phyloP scores from a whole-genome alignment of 2,888 invertebrate genomes.

The Sarcophaga carnaria region DNA sequence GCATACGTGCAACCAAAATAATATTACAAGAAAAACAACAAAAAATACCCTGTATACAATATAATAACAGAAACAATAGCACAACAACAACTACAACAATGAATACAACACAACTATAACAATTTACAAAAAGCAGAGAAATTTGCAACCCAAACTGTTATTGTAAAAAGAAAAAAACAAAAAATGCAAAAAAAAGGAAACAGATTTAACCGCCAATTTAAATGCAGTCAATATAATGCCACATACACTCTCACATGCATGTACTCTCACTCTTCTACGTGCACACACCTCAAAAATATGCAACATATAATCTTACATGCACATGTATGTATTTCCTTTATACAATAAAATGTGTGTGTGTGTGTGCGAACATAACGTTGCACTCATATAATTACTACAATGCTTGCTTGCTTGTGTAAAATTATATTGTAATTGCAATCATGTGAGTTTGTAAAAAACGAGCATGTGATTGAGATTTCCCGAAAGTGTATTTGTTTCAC shows the following conservation, averaged over 20 bases:
- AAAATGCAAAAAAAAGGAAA: neutral
- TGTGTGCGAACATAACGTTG: conserved; percentile 9
- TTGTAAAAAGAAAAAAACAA: neutral
- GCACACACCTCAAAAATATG: neutral
- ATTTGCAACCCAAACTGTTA: conserved; percentile 29
- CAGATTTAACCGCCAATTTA: conserved; percentile 64
- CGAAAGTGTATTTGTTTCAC: conserved; percentile 28
- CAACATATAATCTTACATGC: too few species aligned
- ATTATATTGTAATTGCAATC: conserved; percentile 57
- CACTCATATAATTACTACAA: conserved; percentile 31
- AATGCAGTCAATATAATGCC: conserved; percentile 38
- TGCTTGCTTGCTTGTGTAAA: conserved; percentile 18
- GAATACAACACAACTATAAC: neutral
- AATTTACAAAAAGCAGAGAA: neutral
- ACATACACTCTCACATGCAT: conserved; percentile 7
- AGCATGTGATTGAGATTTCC: conserved; percentile 44
- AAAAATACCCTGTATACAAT: neutral
- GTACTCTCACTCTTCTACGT: neutral
- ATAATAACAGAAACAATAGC: neutral
- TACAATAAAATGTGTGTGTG: neutral
- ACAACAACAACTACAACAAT: neutral
- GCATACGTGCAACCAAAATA: conserved; percentile 45
- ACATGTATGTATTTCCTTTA: neutral
- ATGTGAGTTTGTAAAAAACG: conserved; percentile 36
- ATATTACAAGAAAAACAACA: neutral